Percentiles rank a stretch among this genome's conserved stretches.
These are phyloP conservation scores for Melanogrammus aeglefinus DNA, from an alignment of 2,797 vertebrate genomes.

Conservation along the genomic window DNA sequence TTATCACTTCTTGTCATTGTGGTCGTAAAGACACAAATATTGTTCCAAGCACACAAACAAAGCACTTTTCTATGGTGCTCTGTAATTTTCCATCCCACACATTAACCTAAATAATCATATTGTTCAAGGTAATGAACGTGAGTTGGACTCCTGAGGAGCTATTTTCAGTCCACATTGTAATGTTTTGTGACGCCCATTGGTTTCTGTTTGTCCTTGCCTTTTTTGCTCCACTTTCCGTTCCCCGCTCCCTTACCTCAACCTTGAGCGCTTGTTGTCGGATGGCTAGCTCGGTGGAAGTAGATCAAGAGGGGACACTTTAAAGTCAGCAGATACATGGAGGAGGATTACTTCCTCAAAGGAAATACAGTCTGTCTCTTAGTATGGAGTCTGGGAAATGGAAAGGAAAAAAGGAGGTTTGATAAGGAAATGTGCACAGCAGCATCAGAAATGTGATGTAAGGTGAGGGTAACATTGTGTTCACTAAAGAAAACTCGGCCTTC, in stretches of 20 bases:
- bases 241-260: conserved; percentile 18
- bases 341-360: neutral
- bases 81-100: neutral
- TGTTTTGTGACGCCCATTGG: conserved; percentile 52
- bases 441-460: neutral
- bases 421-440: neutral
- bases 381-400: neutral
- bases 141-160: neutral
- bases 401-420: neutral
- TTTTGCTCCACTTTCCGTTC: conserved; percentile 41
- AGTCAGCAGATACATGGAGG: neutral
- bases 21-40: conserved; percentile 16
- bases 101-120: neutral
- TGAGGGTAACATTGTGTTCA: neutral
- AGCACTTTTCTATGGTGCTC: neutral
- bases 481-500: neutral
- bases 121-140: neutral
- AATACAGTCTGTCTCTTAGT: neutral
- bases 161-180: neutral
- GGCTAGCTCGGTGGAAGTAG: conserved; percentile 1
- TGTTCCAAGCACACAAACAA: neutral
- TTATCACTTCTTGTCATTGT: neutral
- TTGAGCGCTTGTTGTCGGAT: neutral
- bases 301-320: conserved; percentile 2
- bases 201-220: conserved; percentile 58